A percentile compares a stretch with the other conserved stretches of the same genome.
These are phyloP conservation scores for Thysanoteuthis rhombus DNA, from an alignment of 2,888 invertebrate species.

Conservation along the genomic window DNA sequence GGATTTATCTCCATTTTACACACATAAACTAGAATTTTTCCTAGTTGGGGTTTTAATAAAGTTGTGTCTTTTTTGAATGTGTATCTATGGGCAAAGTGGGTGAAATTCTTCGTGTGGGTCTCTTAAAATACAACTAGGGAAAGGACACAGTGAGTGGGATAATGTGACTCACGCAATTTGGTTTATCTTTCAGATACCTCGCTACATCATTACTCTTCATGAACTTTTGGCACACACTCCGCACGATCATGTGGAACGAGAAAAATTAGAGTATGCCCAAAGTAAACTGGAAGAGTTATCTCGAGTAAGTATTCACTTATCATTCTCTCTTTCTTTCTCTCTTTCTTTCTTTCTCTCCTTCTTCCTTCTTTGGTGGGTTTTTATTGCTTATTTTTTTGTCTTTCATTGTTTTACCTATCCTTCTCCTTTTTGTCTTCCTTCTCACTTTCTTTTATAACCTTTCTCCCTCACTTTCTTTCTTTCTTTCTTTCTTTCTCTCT, in stretches of 20 bases:
- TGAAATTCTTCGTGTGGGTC: no score
- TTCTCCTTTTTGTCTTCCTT: no score
- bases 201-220: conserved; percentile 90
- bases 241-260: conserved; percentile 90
- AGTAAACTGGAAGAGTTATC: conserved; percentile 81
- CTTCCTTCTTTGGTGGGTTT: not conserved
- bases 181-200: conserved; percentile 77
- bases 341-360: not conserved
- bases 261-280: conserved; percentile 86
- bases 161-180: not conserved
- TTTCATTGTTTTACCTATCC: no score
- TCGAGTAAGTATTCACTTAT: conserved; percentile 60
- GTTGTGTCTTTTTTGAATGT: no score
- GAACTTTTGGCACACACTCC: conserved; percentile 91
- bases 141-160: not conserved
- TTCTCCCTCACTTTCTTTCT: not conserved
- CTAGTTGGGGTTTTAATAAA: no score
- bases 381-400: no score
- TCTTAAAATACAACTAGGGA: no score
- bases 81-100: no score
- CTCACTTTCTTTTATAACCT: no score
- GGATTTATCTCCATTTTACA: no score
- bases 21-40: no score
- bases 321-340: not conserved
- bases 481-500: not conserved